phyloP scores from a whole-genome alignment of 2,113 vertebrate genomes.

The Pelvicachromis taeniatus region DNA sequence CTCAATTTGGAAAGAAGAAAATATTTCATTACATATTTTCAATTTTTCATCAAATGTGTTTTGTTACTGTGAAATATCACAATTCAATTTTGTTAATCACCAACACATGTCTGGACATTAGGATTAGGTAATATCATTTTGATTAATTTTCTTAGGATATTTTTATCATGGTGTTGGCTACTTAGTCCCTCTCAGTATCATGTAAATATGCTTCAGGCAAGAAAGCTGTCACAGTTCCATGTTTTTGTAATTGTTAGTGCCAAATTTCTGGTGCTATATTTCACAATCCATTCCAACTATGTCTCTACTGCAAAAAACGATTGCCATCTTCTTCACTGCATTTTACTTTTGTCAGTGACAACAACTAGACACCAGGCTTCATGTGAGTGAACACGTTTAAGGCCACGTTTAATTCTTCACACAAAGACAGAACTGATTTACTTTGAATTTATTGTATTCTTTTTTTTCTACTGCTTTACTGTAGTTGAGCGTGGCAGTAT shows the following conservation, averaged over 20 bases:
- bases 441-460: background rate
- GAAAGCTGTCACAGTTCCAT: slow-evolving; percentile 7
- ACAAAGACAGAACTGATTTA: background rate
- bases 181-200: slow-evolving; percentile 20
- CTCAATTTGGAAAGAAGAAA: background rate
- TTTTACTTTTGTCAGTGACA: slow-evolving; percentile 16
- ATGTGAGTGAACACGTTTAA: background rate
- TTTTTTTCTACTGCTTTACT: background rate
- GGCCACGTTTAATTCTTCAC: background rate
- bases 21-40: background rate
- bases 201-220: slow-evolving; percentile 28
- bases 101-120: background rate
- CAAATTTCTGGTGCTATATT: slow-evolving; percentile 24
- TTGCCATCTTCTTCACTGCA: slow-evolving; percentile 14
- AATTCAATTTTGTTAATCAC: background rate
- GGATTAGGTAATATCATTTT: background rate
- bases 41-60: background rate
- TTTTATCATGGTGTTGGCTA: background rate
- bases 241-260: slow-evolving; percentile 22
- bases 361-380: background rate
- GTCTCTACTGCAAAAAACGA: slow-evolving; percentile 10
- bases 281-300: slow-evolving; percentile 1
- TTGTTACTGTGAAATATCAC: background rate
- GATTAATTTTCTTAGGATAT: background rate
- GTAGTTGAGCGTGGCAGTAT: background rate